Evolutionary conservation across 2,888 invertebrate genomes (phyloP).

Genomic region (Acronicta aceris): DNA sequence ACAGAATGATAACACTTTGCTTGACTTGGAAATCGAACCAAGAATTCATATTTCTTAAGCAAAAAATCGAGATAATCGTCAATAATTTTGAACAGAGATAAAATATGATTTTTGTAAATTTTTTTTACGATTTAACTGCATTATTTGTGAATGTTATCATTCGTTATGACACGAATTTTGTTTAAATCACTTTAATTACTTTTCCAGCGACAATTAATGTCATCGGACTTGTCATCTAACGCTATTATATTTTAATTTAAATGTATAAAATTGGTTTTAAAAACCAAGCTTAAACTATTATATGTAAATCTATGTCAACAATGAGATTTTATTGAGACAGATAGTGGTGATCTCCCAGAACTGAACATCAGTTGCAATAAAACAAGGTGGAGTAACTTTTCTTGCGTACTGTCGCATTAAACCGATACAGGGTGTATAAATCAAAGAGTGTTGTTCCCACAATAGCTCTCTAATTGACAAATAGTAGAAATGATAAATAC

Average conservation of each 20-base stretch:
- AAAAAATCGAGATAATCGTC: background rate
- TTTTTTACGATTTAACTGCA: slow-evolving; percentile 26
- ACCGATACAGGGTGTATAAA: slow-evolving; percentile 78
- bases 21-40: too few species aligned
- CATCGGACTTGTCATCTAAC: slow-evolving; percentile 31
- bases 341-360: slow-evolving; percentile 46
- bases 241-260: slow-evolving; percentile 45
- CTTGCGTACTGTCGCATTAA: slow-evolving; percentile 48
- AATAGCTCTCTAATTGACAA: slow-evolving; percentile 88
- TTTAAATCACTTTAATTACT: slow-evolving; percentile 55
- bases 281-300: slow-evolving; percentile 24
- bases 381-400: slow-evolving; percentile 56
- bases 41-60: too few species aligned
- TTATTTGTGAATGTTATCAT: slow-evolving; percentile 44
- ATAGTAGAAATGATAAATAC: slow-evolving; percentile 88
- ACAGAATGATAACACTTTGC: too few species aligned
- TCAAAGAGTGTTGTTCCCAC: slow-evolving; percentile 84
- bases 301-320: slow-evolving; percentile 56
- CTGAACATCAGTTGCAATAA: slow-evolving; percentile 53
- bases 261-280: slow-evolving; percentile 41
- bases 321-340: slow-evolving; percentile 59
- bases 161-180: slow-evolving; percentile 32
- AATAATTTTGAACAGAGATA: background rate
- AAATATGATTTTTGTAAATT: slow-evolving; percentile 20
- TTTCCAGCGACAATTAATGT: slow-evolving; percentile 38